Evolutionary conservation across 2,113 vertebrate genomes (phyloP).

Genomic region (Arenaria interpres): DNA sequence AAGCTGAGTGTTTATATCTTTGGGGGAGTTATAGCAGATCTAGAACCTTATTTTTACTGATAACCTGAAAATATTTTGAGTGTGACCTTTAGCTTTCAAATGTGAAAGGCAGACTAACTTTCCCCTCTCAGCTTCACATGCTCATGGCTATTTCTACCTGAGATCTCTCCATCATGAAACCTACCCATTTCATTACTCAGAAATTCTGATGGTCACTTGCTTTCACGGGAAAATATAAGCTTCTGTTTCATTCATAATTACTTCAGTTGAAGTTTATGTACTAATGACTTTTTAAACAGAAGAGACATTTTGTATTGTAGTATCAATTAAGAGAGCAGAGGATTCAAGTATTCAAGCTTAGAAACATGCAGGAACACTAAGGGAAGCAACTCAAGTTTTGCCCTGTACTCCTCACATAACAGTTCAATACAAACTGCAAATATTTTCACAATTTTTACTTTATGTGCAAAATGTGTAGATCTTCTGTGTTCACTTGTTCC

Average conservation of each 20-base stretch:
- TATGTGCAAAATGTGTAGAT: neutral
- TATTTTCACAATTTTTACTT: neutral
- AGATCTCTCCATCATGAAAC: neutral
- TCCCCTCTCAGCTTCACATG: neutral
- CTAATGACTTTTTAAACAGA: neutral
- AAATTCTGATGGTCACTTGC: neutral
- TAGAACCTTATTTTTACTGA: neutral
- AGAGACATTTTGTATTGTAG: neutral
- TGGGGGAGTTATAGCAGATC: neutral
- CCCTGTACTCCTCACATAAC: neutral
- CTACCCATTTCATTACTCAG: neutral
- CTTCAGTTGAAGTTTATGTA: neutral
- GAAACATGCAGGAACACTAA: neutral
- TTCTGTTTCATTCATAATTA: neutral
- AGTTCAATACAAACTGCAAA: neutral
- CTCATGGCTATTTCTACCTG: neutral
- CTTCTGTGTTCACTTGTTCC: neutral
- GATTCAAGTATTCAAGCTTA: neutral
- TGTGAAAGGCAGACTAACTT: neutral
- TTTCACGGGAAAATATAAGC: neutral
- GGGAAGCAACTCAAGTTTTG: neutral
- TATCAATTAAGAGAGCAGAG: neutral
- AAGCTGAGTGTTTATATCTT: neutral
- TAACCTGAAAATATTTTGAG: neutral
- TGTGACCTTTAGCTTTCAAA: neutral